These are phyloP conservation scores for Ceyx melanurus DNA, from an alignment of 2,113 vertebrate species.

Conservation along the genomic window DNA sequence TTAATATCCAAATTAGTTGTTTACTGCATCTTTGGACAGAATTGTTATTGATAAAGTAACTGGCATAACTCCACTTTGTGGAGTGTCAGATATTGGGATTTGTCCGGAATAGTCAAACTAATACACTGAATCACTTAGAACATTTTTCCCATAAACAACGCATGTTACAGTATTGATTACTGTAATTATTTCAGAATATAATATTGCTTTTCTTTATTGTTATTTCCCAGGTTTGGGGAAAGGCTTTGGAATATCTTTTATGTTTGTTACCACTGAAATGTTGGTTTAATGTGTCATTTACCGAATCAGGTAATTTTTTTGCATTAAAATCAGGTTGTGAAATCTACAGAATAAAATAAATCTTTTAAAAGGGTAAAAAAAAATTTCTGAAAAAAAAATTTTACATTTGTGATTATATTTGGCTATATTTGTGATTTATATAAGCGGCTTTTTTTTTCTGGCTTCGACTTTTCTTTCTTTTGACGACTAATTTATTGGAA, in stretches of 20 bases:
- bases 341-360: neutral
- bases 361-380: neutral
- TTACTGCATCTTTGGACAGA: neutral
- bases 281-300: neutral
- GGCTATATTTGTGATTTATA: neutral
- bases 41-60: neutral
- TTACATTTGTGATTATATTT: neutral
- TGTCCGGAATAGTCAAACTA: neutral
- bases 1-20: neutral
- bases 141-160: neutral
- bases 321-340: neutral
- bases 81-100: neutral
- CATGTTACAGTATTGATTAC: neutral
- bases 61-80: neutral
- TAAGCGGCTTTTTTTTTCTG: rapidly evolving
- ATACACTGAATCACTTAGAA: neutral
- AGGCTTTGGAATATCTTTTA: neutral
- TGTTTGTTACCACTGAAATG: neutral
- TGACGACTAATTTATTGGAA: neutral
- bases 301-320: neutral
- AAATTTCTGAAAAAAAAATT: neutral
- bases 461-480: neutral
- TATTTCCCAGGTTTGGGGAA: neutral
- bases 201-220: neutral
- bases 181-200: neutral